A percentile compares a stretch with the other conserved stretches of the same genome.
Conservation (phyloP, 2,113 vertebrate genomes). For the Chiloscyllium plagiosum region DNA sequence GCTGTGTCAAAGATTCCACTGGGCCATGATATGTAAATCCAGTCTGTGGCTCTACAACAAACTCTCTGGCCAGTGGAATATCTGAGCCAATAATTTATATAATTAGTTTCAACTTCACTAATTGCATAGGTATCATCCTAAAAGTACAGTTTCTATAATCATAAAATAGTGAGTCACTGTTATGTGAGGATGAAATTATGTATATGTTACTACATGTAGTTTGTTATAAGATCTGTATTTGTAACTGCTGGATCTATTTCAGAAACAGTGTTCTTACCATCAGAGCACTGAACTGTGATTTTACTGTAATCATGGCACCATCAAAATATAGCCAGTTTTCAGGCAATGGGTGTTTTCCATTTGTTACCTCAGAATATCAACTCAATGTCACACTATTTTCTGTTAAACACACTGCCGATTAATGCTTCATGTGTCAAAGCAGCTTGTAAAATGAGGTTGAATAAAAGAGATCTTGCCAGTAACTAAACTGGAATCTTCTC, state of each 20-base stretch:
- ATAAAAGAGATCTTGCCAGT: background rate
- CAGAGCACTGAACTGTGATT: background rate
- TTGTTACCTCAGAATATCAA: background rate
- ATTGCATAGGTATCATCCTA: background rate
- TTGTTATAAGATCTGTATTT: background rate
- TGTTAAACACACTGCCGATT: too few species aligned
- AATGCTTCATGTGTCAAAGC: background rate
- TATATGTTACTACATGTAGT: background rate
- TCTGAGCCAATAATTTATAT: background rate
- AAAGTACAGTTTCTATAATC: background rate
- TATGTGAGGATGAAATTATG: background rate
- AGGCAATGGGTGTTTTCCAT: background rate
- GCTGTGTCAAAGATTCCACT: too few species aligned
- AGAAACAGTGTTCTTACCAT: background rate
- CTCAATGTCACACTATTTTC: too few species aligned
- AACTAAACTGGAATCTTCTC: background rate
- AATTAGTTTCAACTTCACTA: background rate
- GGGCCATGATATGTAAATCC: too few species aligned
- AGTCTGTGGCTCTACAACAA: too few species aligned
- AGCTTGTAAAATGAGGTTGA: background rate
- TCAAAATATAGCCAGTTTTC: background rate
- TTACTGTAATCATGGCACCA: background rate
- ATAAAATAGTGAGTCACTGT: background rate
- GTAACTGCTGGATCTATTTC: background rate
- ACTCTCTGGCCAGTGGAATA: too few species aligned